Evolutionary conservation across 2,113 vertebrate genomes (phyloP), one percentile per base, ranked within the genome.

Genomic region (Nerophis ophidion): DNA sequence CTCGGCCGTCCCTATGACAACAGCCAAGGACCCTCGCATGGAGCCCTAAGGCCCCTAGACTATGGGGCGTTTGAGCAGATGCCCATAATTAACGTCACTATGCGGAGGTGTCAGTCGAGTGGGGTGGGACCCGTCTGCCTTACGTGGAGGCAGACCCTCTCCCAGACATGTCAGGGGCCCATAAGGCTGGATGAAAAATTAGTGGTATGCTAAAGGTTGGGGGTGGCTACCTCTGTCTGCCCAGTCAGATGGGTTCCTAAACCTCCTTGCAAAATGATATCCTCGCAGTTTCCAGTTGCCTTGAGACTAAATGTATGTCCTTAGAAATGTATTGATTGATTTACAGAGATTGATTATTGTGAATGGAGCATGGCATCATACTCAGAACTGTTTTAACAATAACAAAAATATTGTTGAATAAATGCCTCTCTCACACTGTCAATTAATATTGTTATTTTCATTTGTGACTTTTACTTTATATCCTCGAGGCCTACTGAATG

Each of bases 1-100:
- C 86, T 81, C 69, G 50, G 47, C 69, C 55, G 52, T 90, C 86
- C 86, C 89, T 87, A 90, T 90, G 84, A 86, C 85, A 91, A 91
- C 89, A 87, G 85, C 79, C 75, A 70, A 63, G 76, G 77, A 75
- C 81, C 76, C 78, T 81, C 71, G 72, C 11, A 11, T 44, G 19
- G 54, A 16, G 36, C 54, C 54, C 54, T 13, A 82, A 81, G 79
- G 82, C 82, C 86, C 74, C 77, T 72, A 84, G 83, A 80, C 84
- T 83, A 26, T 26, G 86, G 79, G 80, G 61, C 81, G 78, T 85
- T 80, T 70, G 48, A 88, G 83, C 88, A 87, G 83, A 88, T 87
- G 85, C 86, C 83, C 86, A 84, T 88, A 89, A 90, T 89, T 86
- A 91, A 87, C 83, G 80, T 74, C 46, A 82, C 84, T 86, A 83